These are phyloP conservation scores for Heliocidaris erythrogramma DNA, from an alignment of 35 echinoderm and acorn worm genomes.

Conservation along the genomic window DNA sequence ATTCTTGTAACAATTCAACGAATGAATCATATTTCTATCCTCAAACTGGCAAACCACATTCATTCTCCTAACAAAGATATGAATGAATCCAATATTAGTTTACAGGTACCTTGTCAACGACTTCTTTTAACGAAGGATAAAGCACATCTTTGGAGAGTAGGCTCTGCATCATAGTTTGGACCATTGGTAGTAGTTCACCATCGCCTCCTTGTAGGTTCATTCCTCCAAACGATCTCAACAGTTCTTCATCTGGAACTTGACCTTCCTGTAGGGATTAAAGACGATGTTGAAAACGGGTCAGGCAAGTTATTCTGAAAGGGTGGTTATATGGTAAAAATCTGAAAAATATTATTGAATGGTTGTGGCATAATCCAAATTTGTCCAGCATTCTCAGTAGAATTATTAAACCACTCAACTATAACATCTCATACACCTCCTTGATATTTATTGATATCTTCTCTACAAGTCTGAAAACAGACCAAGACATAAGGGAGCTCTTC, in stretches of 20 bases:
- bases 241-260: constrained; percentile 79
- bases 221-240: constrained; percentile 73
- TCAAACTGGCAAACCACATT: neutral
- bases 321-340: no score
- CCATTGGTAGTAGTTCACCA: constrained; percentile 78
- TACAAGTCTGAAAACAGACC: no score
- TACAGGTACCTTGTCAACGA: constrained; percentile 73
- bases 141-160: constrained; percentile 89
- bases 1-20: neutral
- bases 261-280: constrained; percentile 49
- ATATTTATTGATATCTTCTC: no score
- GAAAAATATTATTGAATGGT: no score
- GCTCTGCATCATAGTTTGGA: constrained; percentile 93
- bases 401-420: no score
- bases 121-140: constrained; percentile 92
- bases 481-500: neutral
- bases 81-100: neutral
- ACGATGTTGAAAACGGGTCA: no score
- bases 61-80: neutral
- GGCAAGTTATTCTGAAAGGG: no score
- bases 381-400: no score
- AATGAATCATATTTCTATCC: no score
- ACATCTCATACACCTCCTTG: no score
- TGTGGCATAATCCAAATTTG: no score
- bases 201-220: constrained; percentile 78